Conservation (phyloP, 2,888 invertebrate genomes). For the Leptinotarsa haldemani region DNA sequence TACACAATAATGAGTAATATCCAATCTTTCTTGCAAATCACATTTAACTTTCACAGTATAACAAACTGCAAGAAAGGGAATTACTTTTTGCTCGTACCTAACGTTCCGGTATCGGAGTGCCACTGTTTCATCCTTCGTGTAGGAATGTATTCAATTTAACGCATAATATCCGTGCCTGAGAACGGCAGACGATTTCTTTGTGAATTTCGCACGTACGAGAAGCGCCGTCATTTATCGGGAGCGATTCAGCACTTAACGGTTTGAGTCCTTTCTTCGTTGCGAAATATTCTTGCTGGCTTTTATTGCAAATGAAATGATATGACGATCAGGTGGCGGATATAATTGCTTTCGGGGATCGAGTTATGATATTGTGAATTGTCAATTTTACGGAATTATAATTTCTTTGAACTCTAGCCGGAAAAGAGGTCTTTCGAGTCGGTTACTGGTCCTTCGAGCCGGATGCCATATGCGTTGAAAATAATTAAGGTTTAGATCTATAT, state of each 20-base stretch:
- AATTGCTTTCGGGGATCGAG: not conserved
- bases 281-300: not conserved
- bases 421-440: too few species aligned
- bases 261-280: not conserved
- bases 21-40: too few species aligned
- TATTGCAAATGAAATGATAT: slow-evolving; percentile 6
- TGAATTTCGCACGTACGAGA: slow-evolving; percentile 57
- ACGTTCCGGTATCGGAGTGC: slow-evolving; percentile 17
- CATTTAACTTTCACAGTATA: too few species aligned
- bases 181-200: slow-evolving; percentile 57
- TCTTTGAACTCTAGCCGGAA: not conserved
- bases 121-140: slow-evolving; percentile 52
- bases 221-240: slow-evolving; percentile 52
- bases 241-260: slow-evolving; percentile 42
- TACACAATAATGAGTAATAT: too few species aligned
- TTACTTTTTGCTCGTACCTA: not conserved
- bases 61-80: not conserved
- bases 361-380: not conserved
- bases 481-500: too few species aligned
- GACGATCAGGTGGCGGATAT: not conserved
- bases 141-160: slow-evolving; percentile 62
- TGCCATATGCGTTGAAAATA: too few species aligned
- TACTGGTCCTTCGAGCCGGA: too few species aligned
- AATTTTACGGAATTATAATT: not conserved
- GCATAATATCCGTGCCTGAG: slow-evolving; percentile 59